A percentile compares a stretch with the other conserved stretches of the same genome.
phyloP scores from a whole-genome alignment of 2,113 vertebrate genomes.

The Sus scrofa region DNA sequence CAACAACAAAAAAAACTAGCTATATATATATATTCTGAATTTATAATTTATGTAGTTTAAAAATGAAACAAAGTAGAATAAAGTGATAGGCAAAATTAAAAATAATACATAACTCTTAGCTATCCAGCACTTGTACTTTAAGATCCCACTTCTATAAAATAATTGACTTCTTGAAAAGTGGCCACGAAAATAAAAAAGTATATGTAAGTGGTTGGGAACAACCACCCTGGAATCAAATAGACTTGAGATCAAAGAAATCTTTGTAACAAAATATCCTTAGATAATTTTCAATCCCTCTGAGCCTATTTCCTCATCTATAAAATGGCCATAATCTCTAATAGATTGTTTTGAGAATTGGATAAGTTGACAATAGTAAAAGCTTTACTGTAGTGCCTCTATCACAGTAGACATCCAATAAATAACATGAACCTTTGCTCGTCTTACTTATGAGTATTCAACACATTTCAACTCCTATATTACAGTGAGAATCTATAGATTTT shows the following conservation, averaged over 20 bases:
- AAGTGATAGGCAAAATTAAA: constrained; percentile 34
- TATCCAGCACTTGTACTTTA: constrained; percentile 41
- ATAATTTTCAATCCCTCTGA: background rate
- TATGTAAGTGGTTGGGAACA: background rate
- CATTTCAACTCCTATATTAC: background rate
- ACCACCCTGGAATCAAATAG: constrained; percentile 43
- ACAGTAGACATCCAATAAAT: constrained; percentile 45
- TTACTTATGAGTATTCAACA: constrained; percentile 32
- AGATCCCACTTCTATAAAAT: constrained; percentile 37
- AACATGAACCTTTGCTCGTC: background rate
- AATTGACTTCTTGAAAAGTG: constrained; percentile 38
- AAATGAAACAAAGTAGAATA: constrained; percentile 30
- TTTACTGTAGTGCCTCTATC: background rate
- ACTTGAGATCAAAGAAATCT: background rate
- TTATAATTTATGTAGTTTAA: constrained; percentile 15
- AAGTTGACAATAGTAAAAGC: background rate
- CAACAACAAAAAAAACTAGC: constrained; percentile 6
- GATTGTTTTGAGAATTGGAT: background rate
- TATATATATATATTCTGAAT: background rate
- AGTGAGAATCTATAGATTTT: background rate
- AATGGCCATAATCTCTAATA: constrained; percentile 20
- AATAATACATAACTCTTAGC: background rate
- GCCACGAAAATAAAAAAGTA: background rate
- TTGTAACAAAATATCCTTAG: constrained; percentile 39
- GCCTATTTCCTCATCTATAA: constrained; percentile 33